Base-by-base conservation (phyloP, 2,888 invertebrate species). In the Theristus sp. region DNA sequence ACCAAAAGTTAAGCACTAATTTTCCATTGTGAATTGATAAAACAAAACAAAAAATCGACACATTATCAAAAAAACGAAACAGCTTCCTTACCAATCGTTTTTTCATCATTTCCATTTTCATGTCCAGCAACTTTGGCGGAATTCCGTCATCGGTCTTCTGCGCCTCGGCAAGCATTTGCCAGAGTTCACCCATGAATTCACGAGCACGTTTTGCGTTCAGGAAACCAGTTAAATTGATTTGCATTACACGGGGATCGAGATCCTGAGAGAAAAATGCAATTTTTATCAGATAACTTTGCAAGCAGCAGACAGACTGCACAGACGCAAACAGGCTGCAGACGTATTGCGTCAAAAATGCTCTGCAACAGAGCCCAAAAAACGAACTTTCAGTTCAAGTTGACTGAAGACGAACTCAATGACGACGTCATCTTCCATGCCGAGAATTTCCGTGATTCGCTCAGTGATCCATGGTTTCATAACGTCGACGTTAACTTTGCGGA, bases 381-480 rank as follows among this genome's bases (percentile, higher is more conserved):
- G 25, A 83, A 87, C 88, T 75, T 89, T 86, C 65, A 78, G 83
- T 76, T 98, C 96, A 61, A 99, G 81, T 77, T 98, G 96, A 78
- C 94, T 94, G 79, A 93, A 89, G 67, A 98, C 91, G 81, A 91
- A 98, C 77, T 96, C 94, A 65, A 93, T 88, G 67, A 99, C 86
- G 52, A 99, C 98, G 77, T 98, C 98, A 76, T 98, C 98, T 78
- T 98, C 98, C 77, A 94, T 88, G 69, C 90, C 89, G 60, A 98
- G 81, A 63, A 96, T 84, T 73, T 94, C 90, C 1, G 91, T 94
- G 62, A 98, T 85, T 77, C 90, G 88, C 74, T 88, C 85, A 30
- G 91, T 88, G 73, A 99, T 98, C 98, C 98, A 99, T 65, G 98
- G 98, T 74, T 96, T 93, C 71, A 99, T 82, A 55, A 90, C 89